Conservation (phyloP, 2,888 invertebrate species). For the Stegana nigrithorax region DNA sequence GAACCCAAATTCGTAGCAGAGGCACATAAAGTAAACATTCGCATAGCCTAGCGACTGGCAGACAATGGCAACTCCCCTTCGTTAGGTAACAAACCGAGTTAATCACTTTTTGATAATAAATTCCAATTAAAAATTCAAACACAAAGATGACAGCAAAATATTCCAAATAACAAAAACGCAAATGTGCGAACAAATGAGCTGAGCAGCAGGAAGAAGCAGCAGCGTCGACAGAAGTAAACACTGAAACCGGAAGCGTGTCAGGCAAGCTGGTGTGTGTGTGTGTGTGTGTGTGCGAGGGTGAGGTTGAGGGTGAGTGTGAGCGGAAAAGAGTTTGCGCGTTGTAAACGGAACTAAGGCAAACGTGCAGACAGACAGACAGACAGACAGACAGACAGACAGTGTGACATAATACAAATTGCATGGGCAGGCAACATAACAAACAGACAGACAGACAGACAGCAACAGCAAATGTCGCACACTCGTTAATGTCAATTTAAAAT, state of each 20-base stretch:
- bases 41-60: neutral
- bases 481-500: slow-evolving; percentile 7
- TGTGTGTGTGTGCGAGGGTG: too few relatives aligned
- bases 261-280: too few relatives aligned
- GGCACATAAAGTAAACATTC: neutral
- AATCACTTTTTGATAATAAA: slow-evolving; percentile 34
- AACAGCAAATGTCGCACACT: too few relatives aligned
- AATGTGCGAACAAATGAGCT: neutral
- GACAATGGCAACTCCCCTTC: neutral
- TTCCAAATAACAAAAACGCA: slow-evolving; percentile 33
- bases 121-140: slow-evolving; percentile 45
- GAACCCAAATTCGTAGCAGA: slow-evolving; percentile 10
- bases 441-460: too few relatives aligned
- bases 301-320: too few relatives aligned
- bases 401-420: too few relatives aligned
- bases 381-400: too few relatives aligned
- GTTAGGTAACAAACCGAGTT: slow-evolving; percentile 2
- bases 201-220: neutral
- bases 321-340: neutral
- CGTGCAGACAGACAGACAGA: too few relatives aligned
- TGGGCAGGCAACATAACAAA: too few relatives aligned
- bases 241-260: neutral
- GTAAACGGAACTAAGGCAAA: too few relatives aligned
- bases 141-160: slow-evolving; percentile 36
- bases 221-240: too few relatives aligned